These are phyloP conservation scores for Macrosiphum euphorbiae DNA, from an alignment of 2,888 invertebrate species.

Conservation along the genomic window DNA sequence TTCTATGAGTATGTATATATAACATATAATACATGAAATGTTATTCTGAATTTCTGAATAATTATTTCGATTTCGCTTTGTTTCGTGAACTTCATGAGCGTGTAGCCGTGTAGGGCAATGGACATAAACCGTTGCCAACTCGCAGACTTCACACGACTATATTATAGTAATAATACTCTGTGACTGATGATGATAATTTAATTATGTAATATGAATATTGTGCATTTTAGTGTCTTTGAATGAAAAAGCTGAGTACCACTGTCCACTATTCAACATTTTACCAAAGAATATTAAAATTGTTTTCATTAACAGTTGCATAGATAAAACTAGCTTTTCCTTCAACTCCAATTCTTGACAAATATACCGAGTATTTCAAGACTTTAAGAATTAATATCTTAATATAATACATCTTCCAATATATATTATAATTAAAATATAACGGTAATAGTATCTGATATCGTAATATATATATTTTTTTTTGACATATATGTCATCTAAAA, in stretches of 20 bases:
- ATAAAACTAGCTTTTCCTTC: not conserved
- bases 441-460: not conserved
- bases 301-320: not conserved
- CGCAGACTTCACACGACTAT: not conserved
- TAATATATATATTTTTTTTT: not conserved
- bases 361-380: not conserved
- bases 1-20: not conserved
- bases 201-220: not conserved
- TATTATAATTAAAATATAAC: not conserved
- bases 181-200: not conserved
- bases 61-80: not conserved
- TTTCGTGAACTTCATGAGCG: not conserved
- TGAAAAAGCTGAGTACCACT: too few species aligned
- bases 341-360: not conserved
- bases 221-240: too few species aligned
- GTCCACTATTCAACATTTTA: too few species aligned
- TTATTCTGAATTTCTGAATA: not conserved
- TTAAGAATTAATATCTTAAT: not conserved
- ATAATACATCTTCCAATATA: not conserved
- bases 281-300: not conserved
- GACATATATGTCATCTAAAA: not conserved
- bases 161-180: not conserved
- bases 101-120: not conserved
- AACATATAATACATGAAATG: not conserved
- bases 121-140: not conserved